Base-by-base conservation (phyloP, 2,888 invertebrate genomes). In the Epistrophe grossulariae region DNA sequence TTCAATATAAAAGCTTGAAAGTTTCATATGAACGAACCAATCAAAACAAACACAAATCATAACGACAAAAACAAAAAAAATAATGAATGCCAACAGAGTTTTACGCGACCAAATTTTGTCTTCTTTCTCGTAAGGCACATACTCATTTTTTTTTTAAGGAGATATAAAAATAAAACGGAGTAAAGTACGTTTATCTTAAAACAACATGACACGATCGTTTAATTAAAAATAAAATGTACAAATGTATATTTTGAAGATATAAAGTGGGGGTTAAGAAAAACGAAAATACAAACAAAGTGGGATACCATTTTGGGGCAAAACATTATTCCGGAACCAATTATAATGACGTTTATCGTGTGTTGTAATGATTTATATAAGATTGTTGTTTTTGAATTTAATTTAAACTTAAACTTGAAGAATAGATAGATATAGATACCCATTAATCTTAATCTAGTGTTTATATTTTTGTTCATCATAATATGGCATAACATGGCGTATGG, bases 1-100 rank as follows among this genome's bases (percentile, higher is more conserved):
- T 83, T 83, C 79, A 73, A 79, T 73, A 59, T 55, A 19, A 62
- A 7, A n/a, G 66, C 66, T 73, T 40, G 28, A 31, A 60, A 52
- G 43, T 78, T n/a, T n/a, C 17, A 52, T n/a, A n/a, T 6, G 50
- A 45, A 45, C 43, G 45, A 77, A n/a, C 45, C 17, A 76, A 81
- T 55, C 52, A 76, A 60, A 76, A 70, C 43, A 71, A 81, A 38
- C 50, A 77, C 13, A 59, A 50, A 10, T 48, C 7, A 57, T n/a
- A n/a, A n/a, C n/a, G n/a, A n/a, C 45, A 38, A 17, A 9, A 31
- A 66, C 17, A 24, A 64, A 45, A 57, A 9, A n/a, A 31, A 15
- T 52, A 52, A 17, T 38, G 24, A 10, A 50, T 48, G 66, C 45
- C 17, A 31, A 5, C 10, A 15, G 62, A 8, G 15, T 40, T 40